Evolutionary conservation across 2,888 invertebrate species (phyloP), one percentile per base, ranked within the genome.

Genomic region (Apodemia hepburni): DNA sequence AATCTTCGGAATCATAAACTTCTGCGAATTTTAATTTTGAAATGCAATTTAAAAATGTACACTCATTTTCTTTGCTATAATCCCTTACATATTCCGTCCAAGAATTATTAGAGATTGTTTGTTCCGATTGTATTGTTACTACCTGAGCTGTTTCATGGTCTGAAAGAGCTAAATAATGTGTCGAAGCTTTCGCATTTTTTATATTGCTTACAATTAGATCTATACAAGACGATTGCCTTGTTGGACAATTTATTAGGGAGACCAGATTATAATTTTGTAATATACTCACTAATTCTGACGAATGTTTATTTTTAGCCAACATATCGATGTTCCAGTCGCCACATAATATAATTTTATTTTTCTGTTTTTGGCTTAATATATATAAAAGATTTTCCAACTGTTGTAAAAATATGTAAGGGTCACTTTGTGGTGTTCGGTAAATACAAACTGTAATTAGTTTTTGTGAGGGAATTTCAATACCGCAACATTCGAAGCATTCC

Each of bases 291-390:
- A 60, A 27, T 27, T 60, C 60, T 12, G 47, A 5, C 15, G 15
- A 29, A 2, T 27, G 3, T 42, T 61, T 61, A 29, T 18, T 57
- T 22, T 57, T 27, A 54, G 59, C 60, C 8, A 62, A 11, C 17
- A 29, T 27, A 35, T 60, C 58, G 9, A 64, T 57, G 17, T 64
- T 64, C 49, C 61, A 61, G 42, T 64, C 64, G 12, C 61, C 60
- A 45, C 61, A 61, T 42, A 64, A 8, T 17, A 64, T 38, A n/a
- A 60, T 57, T 59, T 61, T 64, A 35, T 22, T 12, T 7, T 12
- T 15, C 47, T 47, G 58, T 22, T 58, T 64, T 15, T n/a, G 33
- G 12, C 45, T 33, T 12, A 61, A 9, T 7, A 27, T 15, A 12
- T 58, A n/a, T 9, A 61, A 45, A 2, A 58, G 27, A n/a, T 22